phyloP scores from a whole-genome alignment of 2,888 invertebrate species.

The Leptura quadrifasciata region DNA sequence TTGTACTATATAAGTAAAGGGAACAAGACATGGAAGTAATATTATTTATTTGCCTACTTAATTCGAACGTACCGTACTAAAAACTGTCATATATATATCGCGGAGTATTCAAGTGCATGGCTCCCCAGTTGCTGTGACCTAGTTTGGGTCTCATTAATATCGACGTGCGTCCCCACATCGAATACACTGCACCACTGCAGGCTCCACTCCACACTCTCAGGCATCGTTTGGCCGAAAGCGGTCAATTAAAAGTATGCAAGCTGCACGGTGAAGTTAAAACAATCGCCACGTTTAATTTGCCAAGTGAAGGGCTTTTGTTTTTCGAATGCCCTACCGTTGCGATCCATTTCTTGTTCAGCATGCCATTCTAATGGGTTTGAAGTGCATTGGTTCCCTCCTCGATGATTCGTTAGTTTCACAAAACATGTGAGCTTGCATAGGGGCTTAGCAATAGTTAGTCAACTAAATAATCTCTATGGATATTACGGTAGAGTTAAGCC shows the following conservation, averaged over 20 bases:
- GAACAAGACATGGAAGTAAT: slow-evolving; percentile 1
- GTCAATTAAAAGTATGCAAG: slow-evolving; percentile 47
- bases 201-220: slow-evolving; percentile 21
- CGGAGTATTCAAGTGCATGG: slow-evolving; percentile 41
- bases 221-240: slow-evolving; percentile 28
- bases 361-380: slow-evolving; percentile 33
- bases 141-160: slow-evolving; percentile 45
- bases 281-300: slow-evolving; percentile 39
- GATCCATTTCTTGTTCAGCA: slow-evolving; percentile 27
- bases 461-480: not conserved
- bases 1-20: too few species aligned
- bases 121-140: slow-evolving; percentile 47
- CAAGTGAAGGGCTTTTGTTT: slow-evolving; percentile 40
- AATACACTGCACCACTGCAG: not conserved
- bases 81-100: slow-evolving; percentile 38
- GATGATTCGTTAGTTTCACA: slow-evolving; percentile 3
- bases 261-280: slow-evolving; percentile 44
- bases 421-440: not conserved
- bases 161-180: slow-evolving; percentile 42
- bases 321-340: slow-evolving; percentile 20
- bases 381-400: slow-evolving; percentile 14
- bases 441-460: not conserved
- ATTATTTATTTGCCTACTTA: slow-evolving; percentile 20
- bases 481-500: not conserved
- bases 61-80: slow-evolving; percentile 25